Conservation (phyloP, 1,140 invertebrate species). For the Lasioglossum albipes region DNA sequence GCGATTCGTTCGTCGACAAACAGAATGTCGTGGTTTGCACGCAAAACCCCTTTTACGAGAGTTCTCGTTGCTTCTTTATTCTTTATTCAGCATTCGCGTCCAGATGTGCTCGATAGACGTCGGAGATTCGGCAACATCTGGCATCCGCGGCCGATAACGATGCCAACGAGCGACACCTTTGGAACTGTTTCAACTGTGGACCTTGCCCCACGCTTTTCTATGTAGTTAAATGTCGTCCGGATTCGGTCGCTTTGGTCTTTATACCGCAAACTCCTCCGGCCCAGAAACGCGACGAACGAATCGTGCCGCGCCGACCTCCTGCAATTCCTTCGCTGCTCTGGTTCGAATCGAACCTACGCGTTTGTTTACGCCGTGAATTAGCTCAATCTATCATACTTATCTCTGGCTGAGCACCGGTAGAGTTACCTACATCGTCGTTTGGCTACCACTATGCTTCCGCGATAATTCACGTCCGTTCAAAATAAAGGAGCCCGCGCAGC, state of each 20-base stretch:
- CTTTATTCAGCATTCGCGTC: neutral
- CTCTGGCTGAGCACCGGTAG: too few relatives aligned
- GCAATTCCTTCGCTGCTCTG: too few relatives aligned
- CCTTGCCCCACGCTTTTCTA: neutral
- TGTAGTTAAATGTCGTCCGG: constrained; percentile 30
- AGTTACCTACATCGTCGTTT: too few relatives aligned
- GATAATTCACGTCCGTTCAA: too few relatives aligned
- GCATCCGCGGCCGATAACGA: constrained; percentile 37
- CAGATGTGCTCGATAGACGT: constrained; percentile 17
- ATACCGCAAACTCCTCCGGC: neutral
- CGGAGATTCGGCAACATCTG: constrained; percentile 34
- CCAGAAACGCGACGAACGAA: constrained; percentile 15
- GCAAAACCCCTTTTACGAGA: neutral
- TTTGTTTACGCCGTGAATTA: too few relatives aligned
- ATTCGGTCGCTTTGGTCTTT: neutral
- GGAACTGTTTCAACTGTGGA: constrained; percentile 41
- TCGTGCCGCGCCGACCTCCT: neutral
- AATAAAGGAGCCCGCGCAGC: too few relatives aligned
- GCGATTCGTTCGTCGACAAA: too few relatives aligned
- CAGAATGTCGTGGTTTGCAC: neutral
- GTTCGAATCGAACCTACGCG: too few relatives aligned
- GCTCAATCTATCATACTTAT: too few relatives aligned
- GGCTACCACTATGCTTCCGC: too few relatives aligned
- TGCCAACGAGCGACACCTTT: constrained; percentile 44
- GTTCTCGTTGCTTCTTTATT: neutral